These are phyloP conservation scores for Dynastes hyllus DNA, from an alignment of 2,888 invertebrate genomes.

Conservation along the genomic window DNA sequence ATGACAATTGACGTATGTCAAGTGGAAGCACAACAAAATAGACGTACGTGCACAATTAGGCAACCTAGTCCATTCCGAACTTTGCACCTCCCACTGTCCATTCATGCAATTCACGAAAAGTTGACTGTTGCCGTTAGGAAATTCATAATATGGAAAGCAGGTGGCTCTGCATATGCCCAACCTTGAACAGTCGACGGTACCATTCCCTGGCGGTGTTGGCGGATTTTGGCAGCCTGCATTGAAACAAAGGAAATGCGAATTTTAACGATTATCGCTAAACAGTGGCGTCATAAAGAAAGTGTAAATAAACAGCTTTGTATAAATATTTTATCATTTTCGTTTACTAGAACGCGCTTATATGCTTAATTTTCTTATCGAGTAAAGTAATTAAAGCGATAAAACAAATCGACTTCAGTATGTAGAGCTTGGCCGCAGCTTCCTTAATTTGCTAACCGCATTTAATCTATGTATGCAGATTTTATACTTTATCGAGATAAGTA, in stretches of 20 bases:
- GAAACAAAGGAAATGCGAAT: constrained; percentile 21
- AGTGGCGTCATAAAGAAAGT: neutral
- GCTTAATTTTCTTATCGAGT: constrained; percentile 1
- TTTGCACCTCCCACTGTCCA: constrained; percentile 72
- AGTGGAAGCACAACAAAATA: neutral
- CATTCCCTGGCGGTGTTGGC: constrained; percentile 66
- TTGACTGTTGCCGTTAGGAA: constrained; percentile 73
- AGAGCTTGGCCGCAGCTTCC: constrained; percentile 35
- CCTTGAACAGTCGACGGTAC: constrained; percentile 66
- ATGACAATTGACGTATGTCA: neutral
- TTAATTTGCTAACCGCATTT: constrained; percentile 42
- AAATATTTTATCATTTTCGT: neutral
- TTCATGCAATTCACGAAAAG: constrained; percentile 72
- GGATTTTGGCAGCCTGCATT: constrained; percentile 63
- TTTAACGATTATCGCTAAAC: constrained; percentile 30
- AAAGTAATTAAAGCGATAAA: constrained; percentile 12
- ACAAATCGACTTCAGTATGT: neutral
- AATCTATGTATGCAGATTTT: neutral
- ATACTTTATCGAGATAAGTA: neutral
- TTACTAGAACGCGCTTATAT: neutral
- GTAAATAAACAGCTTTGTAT: neutral
- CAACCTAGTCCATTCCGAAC: constrained; percentile 70
- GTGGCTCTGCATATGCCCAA: constrained; percentile 73
- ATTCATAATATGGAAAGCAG: constrained; percentile 72
- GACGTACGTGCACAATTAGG: constrained; percentile 78